Percentiles rank a stretch among this genome's conserved stretches.
Evolutionary conservation across 2,888 invertebrate species (phyloP).

Genomic region (Ophion ellenae): DNA sequence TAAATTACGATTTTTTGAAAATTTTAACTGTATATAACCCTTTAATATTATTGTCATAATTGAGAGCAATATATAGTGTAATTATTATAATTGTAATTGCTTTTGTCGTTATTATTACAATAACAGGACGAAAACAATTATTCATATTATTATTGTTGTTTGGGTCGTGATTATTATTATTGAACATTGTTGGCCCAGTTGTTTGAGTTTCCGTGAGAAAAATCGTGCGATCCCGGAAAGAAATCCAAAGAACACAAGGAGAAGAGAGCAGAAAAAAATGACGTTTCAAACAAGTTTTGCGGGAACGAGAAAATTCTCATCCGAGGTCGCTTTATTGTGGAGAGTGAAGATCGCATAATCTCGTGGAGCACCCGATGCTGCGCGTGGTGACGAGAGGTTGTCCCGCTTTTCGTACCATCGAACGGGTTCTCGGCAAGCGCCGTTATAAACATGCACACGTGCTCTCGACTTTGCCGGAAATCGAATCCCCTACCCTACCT

Average conservation of each 20-base stretch:
- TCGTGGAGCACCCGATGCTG: constrained; percentile 44
- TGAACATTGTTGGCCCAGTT: too few species aligned
- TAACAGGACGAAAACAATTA: too few species aligned
- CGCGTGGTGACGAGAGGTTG: constrained; percentile 14
- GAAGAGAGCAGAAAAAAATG: not conserved
- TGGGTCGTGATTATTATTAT: too few species aligned
- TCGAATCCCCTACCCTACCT: constrained; percentile 40
- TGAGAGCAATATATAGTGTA: too few species aligned
- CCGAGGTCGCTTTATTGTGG: not conserved
- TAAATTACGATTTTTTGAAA: too few species aligned
- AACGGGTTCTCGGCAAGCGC: constrained; percentile 64
- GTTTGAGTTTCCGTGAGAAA: too few species aligned
- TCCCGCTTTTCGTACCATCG: constrained; percentile 55
- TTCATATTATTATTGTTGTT: too few species aligned
- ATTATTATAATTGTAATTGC: too few species aligned
- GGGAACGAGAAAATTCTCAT: not conserved
- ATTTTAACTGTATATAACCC: too few species aligned
- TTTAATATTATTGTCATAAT: too few species aligned
- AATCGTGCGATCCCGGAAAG: not conserved
- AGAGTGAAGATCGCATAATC: constrained; percentile 33
- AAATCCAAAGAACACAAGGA: not conserved
- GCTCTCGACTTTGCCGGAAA: constrained; percentile 55
- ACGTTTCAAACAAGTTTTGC: not conserved
- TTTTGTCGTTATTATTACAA: too few species aligned
- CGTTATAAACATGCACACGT: constrained; percentile 55